Conservation (phyloP, 2,797 vertebrate genomes). For the Propithecus perrieri region DNA sequence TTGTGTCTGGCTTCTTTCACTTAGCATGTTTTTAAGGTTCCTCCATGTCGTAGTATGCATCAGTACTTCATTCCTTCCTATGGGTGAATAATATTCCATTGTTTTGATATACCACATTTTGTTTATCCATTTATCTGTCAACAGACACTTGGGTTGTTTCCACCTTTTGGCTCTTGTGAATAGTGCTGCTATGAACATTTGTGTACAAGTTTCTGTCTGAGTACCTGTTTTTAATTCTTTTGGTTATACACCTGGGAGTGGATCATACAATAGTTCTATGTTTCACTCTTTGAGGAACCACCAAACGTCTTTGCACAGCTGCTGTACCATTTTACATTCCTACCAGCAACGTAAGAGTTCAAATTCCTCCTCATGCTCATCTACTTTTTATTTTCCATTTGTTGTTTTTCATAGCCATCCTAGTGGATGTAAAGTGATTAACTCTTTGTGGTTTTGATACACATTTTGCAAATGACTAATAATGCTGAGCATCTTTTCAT, state of each 20-base stretch:
- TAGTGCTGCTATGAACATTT: background rate
- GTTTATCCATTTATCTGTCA: background rate
- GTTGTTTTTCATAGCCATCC: background rate
- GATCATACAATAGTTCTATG: background rate
- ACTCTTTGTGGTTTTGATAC: background rate
- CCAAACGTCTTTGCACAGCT: background rate
- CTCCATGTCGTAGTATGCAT: background rate
- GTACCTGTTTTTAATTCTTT: background rate
- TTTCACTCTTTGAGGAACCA: background rate
- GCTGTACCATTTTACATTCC: background rate
- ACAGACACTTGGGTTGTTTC: background rate
- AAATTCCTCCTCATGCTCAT: background rate
- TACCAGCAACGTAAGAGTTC: background rate
- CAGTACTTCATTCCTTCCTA: background rate
- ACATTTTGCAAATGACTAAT: background rate
- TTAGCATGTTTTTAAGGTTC: background rate
- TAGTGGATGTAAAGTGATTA: background rate
- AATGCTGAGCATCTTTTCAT: background rate
- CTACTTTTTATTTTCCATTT: background rate
- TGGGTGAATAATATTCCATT: background rate
- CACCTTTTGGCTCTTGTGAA: background rate
- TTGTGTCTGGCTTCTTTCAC: background rate
- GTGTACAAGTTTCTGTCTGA: background rate
- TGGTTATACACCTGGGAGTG: background rate
- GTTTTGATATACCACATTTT: background rate